phyloP scores from a whole-genome alignment of 2,113 vertebrate species.

The Gambusia holbrooki region DNA sequence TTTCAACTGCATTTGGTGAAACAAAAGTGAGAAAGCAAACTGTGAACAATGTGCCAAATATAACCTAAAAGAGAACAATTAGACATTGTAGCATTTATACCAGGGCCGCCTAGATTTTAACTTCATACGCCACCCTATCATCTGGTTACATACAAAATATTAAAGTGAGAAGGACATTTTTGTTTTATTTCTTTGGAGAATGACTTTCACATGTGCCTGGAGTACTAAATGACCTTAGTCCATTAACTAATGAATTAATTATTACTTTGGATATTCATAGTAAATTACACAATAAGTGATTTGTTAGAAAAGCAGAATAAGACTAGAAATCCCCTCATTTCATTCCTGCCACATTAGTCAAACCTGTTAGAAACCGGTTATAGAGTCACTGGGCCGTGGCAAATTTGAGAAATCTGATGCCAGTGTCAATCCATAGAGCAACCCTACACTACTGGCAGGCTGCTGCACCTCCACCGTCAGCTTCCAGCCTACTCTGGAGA shows the following conservation, averaged over 20 bases:
- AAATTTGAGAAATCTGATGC: neutral
- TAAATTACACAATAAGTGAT: neutral
- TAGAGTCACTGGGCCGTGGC: neutral
- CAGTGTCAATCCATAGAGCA: neutral
- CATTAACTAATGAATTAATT: neutral
- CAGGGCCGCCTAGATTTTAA: neutral
- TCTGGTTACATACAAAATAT: neutral
- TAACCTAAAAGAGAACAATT: neutral
- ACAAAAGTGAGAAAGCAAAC: neutral
- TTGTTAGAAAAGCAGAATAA: neutral
- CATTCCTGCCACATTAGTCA: neutral
- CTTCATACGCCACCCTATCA: neutral
- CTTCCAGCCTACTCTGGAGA: neutral
- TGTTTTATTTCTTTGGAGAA: neutral
- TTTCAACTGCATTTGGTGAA: neutral
- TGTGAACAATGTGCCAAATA: neutral
- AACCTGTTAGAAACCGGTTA: too few relatives aligned
- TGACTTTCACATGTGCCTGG: neutral
- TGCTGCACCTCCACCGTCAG: neutral
- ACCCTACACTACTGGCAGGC: neutral
- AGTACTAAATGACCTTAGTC: neutral
- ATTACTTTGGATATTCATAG: neutral
- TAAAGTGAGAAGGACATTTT: neutral
- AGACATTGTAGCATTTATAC: neutral
- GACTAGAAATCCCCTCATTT: neutral